Base-by-base conservation (phyloP, 2,113 vertebrate genomes). In the Actenoides lindsayi region DNA sequence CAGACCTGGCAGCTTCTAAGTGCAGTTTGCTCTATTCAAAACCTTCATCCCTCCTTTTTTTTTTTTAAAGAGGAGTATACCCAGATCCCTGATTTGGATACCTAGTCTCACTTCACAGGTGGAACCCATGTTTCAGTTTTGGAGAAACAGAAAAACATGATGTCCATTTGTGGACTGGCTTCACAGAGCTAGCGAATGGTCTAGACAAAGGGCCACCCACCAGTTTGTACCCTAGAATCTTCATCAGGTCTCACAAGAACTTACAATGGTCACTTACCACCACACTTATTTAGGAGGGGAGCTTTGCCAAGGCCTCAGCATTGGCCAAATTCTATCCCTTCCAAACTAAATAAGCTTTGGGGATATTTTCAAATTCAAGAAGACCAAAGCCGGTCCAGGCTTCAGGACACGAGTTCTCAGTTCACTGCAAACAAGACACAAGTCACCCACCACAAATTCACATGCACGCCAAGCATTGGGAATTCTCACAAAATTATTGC, bases 401-500 rank as follows among this genome's bases (percentile, higher is more conserved):
- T 71, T 86, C 50, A 88, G 57, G 37, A 37, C 6, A 41, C 1
- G 27, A 80, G 20, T 33, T 76, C 80, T 84, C 12, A 3, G 41
- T 81, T 87, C 2, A 3, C 24, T 69, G 75, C 44, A 95, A 90
- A 88, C 2, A 13, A 62, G 75, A 53, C 0, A 1, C 31, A 83
- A 85, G 35, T 18, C 57, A 79, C 24, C 33, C 70, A 64, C 62
- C 62, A 76, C 84, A 93, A 94, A 91, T 16, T 85, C 62, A 71
- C 10, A 17, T 19, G 23, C 23, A 79, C 62, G 87, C 7, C 41
- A 73, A 90, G 39, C 23, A 44, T 0, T 79, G 74, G 57, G 59
- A 85, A 90, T 85, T 79, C 44, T 71, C 67, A 90, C 79, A 83
- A 95, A 93, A 92, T 92, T 83, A 90, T 88, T 57, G 25, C 48